These are phyloP conservation scores for Myiagra hebetior DNA, from an alignment of 2,113 vertebrate genomes.

Conservation along the genomic window DNA sequence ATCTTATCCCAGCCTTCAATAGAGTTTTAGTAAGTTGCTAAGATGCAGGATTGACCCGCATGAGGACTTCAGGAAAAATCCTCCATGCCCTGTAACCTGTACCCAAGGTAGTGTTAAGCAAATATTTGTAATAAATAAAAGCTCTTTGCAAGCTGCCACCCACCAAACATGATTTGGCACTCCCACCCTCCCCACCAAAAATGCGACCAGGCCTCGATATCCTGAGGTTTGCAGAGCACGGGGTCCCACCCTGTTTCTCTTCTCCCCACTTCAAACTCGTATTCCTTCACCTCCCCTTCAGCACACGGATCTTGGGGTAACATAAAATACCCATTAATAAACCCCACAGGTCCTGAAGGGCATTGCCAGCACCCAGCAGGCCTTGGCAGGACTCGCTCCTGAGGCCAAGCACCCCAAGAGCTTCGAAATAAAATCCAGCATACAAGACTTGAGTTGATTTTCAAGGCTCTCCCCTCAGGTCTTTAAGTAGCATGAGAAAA, in stretches of 20 bases:
- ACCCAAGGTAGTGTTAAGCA: neutral
- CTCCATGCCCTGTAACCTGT: neutral
- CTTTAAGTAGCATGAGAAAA: neutral
- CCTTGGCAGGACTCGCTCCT: neutral
- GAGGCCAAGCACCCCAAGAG: neutral
- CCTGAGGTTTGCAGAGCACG: neutral
- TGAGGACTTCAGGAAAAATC: neutral
- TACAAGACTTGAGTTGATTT: neutral
- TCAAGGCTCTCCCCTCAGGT: neutral
- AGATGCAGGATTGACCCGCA: neutral
- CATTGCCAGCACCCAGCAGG: neutral
- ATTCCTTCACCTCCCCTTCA: neutral
- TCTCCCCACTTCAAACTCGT: neutral
- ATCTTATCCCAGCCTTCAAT: neutral
- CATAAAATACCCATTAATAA: neutral
- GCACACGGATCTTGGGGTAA: neutral
- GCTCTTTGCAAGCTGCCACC: neutral
- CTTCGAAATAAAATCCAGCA: neutral
- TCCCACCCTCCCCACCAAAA: too few relatives aligned
- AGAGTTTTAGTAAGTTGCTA: neutral
- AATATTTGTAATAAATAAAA: neutral
- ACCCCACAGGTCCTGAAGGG: neutral
- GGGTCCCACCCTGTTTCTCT: neutral
- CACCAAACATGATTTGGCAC: fast-evolving
- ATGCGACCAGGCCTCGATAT: fast-evolving